Base-by-base conservation (phyloP, 1,140 invertebrate species). In the Aphelinus atriplicis region DNA sequence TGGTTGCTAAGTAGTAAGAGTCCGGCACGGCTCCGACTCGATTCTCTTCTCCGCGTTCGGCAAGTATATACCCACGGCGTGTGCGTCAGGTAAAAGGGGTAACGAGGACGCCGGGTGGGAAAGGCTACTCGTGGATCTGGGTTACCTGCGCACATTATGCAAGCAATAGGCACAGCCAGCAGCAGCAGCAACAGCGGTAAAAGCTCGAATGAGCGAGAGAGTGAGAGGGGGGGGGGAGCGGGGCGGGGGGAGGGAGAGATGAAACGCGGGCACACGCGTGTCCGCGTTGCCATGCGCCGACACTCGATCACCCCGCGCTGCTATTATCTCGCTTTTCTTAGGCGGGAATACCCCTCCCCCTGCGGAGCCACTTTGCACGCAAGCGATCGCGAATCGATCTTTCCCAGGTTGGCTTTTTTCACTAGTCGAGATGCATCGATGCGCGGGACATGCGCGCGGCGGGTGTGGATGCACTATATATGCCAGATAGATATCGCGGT, bases 121-220 rank as follows among this genome's bases (percentile, higher is more conserved):
- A 80, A 81, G 79, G 79, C 78, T 80, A 81, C 80, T 82, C 80
- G 82, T 79, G 80, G 80, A 86, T 85, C 83, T 85, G 82, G 84
- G 83, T 85, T 86, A 86, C 82, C 83, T 84, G 84, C 76, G 85
- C 83, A 53, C 51, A 85, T 87, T 86, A 87, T 86, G 85, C 86
- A 87, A 86, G 80, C 82, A 82, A 82, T 82, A 79, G 55, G 73
- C 26, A 63, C 68, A 78, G 77, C 73, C 68, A 79, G 66, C 51
- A 60, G 69, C 26, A 26, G 26, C 26, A 26, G 26, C 26, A 26
- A 26, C 26, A 26, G 26, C 26, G 26, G 26, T 26, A 26, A 26
- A 26, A 26, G 26, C 26, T 26, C 26, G 42, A 46, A 56, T 53
- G 51, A 61, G 42, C n/a, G 55, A 57, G 26, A 48, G 55, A n/a